Conservation (phyloP, 2,113 vertebrate genomes). For the Hoplias malabaricus region DNA sequence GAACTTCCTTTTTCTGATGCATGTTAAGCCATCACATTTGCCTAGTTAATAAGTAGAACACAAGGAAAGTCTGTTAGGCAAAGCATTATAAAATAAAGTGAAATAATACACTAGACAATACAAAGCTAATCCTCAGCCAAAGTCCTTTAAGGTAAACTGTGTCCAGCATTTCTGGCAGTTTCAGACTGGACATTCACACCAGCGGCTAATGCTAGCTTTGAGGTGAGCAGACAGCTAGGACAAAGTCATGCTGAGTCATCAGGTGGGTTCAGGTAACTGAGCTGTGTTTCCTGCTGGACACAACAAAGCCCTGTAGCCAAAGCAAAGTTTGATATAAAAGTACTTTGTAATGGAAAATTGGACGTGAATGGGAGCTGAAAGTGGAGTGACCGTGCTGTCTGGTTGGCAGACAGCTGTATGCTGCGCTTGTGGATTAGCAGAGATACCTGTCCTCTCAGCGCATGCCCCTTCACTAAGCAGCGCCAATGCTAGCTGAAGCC, state of each 20-base stretch:
- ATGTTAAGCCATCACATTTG: too few relatives aligned
- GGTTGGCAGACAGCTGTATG: conserved; percentile 52
- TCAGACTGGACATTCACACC: not conserved
- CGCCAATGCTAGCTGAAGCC: conserved; percentile 64
- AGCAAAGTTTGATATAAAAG: not conserved
- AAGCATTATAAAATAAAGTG: too few relatives aligned
- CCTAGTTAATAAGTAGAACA: too few relatives aligned
- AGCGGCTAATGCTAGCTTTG: not conserved
- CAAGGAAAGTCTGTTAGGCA: too few relatives aligned
- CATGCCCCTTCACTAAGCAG: conserved; percentile 41
- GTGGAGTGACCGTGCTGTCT: conserved; percentile 60
- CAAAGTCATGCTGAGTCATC: conserved; percentile 11
- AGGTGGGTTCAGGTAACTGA: not conserved
- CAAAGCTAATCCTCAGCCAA: not conserved
- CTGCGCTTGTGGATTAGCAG: conserved; percentile 56
- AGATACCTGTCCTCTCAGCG: conserved; percentile 68
- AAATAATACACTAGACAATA: not conserved
- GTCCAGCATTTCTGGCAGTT: not conserved
- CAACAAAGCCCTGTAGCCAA: not conserved
- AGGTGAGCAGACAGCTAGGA: not conserved
- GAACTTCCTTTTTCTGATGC: too few relatives aligned
- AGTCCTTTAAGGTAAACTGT: not conserved
- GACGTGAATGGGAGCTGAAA: conserved; percentile 50
- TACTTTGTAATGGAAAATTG: not conserved
- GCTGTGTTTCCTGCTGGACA: not conserved